Evolutionary conservation across 2,797 vertebrate species (phyloP).

Genomic region (Podarcis lilfordi): DNA sequence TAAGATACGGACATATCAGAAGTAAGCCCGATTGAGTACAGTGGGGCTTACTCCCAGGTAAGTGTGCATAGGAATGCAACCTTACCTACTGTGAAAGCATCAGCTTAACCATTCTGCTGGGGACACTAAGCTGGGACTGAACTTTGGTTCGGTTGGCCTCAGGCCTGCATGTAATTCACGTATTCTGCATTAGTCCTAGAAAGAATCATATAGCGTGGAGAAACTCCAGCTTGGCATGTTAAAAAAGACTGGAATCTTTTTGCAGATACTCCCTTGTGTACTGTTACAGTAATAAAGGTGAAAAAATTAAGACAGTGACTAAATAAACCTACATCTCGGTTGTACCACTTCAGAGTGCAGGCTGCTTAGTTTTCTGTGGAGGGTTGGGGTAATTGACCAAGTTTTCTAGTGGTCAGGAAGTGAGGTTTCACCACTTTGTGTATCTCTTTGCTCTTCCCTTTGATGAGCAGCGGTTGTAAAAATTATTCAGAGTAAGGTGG

Average conservation of each 20-base stretch:
- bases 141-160: neutral
- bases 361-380: too few relatives aligned
- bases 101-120: neutral
- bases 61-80: neutral
- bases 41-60: neutral
- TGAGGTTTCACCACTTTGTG: neutral
- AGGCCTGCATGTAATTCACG: neutral
- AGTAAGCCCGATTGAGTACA: neutral
- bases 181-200: neutral
- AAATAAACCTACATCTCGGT: neutral
- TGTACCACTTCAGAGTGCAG: neutral
- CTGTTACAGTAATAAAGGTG: neutral
- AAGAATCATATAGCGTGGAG: neutral
- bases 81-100: neutral
- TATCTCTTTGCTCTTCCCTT: neutral
- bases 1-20: neutral
- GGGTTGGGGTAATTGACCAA: neutral
- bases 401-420: neutral
- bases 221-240: neutral
- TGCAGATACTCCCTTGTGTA: neutral
- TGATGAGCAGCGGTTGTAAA: neutral
- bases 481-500: neutral
- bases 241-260: neutral
- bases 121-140: neutral
- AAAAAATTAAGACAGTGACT: neutral